Conservation (phyloP, 2,888 invertebrate genomes). For the Agrotis segetum region DNA sequence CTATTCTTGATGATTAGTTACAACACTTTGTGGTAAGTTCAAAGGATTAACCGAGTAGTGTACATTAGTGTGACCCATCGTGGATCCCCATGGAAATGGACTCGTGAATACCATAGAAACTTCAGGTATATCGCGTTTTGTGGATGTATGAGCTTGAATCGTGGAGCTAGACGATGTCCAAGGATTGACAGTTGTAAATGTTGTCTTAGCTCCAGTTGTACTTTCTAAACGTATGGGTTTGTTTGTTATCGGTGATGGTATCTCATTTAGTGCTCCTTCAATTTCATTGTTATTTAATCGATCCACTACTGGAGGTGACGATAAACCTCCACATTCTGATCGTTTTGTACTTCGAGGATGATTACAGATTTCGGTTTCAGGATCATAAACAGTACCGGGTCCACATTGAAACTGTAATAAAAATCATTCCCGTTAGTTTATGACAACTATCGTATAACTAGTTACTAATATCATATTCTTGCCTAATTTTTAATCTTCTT, state of each 20-base stretch:
- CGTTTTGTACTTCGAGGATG: conserved; percentile 93
- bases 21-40: conserved; percentile 12
- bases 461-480: background rate
- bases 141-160: conserved; percentile 19
- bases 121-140: conserved; percentile 40
- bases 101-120: conserved; percentile 39
- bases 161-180: conserved; percentile 33
- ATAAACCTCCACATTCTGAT: conserved; percentile 91
- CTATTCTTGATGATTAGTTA: conserved; percentile 17
- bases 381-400: conserved; percentile 94
- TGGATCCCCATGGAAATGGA: conserved; percentile 50
- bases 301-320: conserved; percentile 27
- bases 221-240: conserved; percentile 39
- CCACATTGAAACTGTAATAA: conserved; percentile 93
- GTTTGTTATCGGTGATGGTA: conserved; percentile 79
- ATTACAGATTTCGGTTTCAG: conserved; percentile 92
- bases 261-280: conserved; percentile 74
- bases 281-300: conserved; percentile 86
- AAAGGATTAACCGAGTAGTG: conserved; percentile 16
- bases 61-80: conserved; percentile 5
- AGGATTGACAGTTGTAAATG: conserved; percentile 31
- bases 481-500: conserved; percentile 48
- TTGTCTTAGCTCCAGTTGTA: conserved; percentile 19
- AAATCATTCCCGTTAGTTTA: conserved; percentile 16
- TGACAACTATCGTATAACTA: background rate